These are phyloP conservation scores for Morone saxatilis DNA, from an alignment of 2,113 vertebrate species.

Conservation along the genomic window DNA sequence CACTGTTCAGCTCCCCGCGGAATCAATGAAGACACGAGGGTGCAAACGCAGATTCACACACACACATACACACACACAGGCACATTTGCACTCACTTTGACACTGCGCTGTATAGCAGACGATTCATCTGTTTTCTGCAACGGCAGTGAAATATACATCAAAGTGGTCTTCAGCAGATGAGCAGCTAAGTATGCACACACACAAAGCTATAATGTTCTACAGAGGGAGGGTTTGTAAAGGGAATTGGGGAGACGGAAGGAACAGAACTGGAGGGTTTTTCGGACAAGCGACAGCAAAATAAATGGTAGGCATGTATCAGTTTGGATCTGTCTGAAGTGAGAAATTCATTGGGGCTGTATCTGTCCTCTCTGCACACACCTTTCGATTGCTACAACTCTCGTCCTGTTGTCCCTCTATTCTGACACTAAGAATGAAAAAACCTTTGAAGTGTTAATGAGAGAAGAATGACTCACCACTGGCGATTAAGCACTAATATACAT, in stretches of 20 bases:
- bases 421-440: conserved; percentile 38
- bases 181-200: conserved; percentile 46
- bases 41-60: conserved; percentile 33
- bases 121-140: conserved; percentile 69
- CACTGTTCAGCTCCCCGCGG: conserved; percentile 72
- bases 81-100: conserved; percentile 59
- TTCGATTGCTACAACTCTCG: background rate
- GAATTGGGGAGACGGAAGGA: background rate
- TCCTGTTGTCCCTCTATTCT: conserved; percentile 25
- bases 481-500: conserved; percentile 61
- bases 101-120: conserved; percentile 35
- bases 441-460: conserved; percentile 69
- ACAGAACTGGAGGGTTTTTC: background rate
- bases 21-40: conserved; percentile 68
- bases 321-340: conserved; percentile 15
- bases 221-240: conserved; percentile 13
- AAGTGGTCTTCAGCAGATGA: conserved; percentile 59
- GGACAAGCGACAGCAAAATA: conserved; percentile 13
- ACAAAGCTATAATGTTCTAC: conserved; percentile 10
- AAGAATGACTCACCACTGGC: conserved; percentile 65
- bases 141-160: conserved; percentile 77
- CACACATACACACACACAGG: conserved; percentile 4
- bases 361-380: conserved; percentile 28
- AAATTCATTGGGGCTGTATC: background rate
- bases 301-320: background rate